These are phyloP conservation scores for Scylla paramamosain DNA, from an alignment of 1,140 invertebrate species.

Conservation along the genomic window DNA sequence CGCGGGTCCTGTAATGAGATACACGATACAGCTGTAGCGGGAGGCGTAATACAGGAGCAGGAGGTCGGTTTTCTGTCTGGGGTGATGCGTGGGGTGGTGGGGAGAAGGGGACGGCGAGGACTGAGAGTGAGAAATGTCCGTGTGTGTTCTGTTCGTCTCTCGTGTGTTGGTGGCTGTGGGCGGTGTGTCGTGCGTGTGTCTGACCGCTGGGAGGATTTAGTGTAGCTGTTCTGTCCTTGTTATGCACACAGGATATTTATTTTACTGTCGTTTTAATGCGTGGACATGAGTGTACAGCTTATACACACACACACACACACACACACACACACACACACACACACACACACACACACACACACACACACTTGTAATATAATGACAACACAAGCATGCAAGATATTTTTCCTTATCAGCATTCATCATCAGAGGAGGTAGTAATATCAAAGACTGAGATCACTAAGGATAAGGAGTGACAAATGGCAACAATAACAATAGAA, in stretches of 20 bases:
- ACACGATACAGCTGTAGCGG: conserved; percentile 11
- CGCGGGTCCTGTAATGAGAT: background rate
- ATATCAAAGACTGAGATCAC: no score
- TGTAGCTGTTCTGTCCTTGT: background rate
- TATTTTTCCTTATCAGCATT: conserved; percentile 3
- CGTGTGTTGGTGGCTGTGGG: background rate
- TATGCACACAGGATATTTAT: background rate
- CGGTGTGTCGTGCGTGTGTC: background rate
- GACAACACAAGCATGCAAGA: background rate
- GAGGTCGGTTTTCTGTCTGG: conserved; percentile 3
- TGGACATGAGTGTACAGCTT: no score
- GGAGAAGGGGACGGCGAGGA: background rate
- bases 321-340: no score
- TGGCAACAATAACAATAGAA: no score
- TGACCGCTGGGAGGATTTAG: background rate
- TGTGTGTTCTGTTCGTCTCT: conserved; percentile 23
- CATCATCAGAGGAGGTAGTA: background rate
- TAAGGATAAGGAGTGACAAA: no score
- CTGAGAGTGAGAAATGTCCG: conserved; percentile 29
- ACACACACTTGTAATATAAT: background rate
- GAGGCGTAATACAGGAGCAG: conserved; percentile 8
- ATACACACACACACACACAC: no score
- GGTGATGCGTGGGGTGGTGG: background rate
- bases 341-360: no score
- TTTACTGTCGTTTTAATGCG: no score